A percentile compares a stretch with the other conserved stretches of the same genome.
phyloP scores from a whole-genome alignment of 2,113 vertebrate genomes.

The Paramormyrops kingsleyae region DNA sequence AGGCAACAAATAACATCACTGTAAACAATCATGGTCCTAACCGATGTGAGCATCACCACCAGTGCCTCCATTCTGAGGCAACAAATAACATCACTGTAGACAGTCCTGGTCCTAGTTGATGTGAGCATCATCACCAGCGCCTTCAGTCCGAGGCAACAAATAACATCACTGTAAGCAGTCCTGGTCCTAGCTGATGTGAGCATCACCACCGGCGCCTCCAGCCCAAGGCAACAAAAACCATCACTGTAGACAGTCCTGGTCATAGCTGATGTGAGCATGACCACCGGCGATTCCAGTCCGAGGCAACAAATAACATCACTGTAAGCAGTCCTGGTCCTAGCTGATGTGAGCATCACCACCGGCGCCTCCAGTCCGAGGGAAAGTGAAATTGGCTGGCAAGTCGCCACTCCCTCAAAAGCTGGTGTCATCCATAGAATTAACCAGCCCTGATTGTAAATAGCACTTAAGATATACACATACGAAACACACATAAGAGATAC shows the following conservation, averaged over 20 bases:
- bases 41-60: too few species aligned
- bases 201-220: too few species aligned
- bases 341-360: background rate
- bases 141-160: too few species aligned
- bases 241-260: background rate
- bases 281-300: background rate
- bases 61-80: accelerated
- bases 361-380: background rate
- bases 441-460: background rate
- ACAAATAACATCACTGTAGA: too few species aligned
- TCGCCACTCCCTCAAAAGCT: background rate
- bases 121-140: too few species aligned
- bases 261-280: background rate
- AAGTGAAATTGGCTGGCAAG: background rate
- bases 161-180: too few species aligned
- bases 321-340: background rate
- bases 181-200: too few species aligned
- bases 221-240: background rate
- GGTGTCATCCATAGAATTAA: background rate
- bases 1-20: too few species aligned
- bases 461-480: background rate
- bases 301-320: too few species aligned
- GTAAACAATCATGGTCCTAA: too few species aligned
- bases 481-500: background rate
- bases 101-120: too few species aligned